These are phyloP conservation scores for Girardinus metallicus DNA, from an alignment of 2,797 vertebrate species.

Conservation along the genomic window DNA sequence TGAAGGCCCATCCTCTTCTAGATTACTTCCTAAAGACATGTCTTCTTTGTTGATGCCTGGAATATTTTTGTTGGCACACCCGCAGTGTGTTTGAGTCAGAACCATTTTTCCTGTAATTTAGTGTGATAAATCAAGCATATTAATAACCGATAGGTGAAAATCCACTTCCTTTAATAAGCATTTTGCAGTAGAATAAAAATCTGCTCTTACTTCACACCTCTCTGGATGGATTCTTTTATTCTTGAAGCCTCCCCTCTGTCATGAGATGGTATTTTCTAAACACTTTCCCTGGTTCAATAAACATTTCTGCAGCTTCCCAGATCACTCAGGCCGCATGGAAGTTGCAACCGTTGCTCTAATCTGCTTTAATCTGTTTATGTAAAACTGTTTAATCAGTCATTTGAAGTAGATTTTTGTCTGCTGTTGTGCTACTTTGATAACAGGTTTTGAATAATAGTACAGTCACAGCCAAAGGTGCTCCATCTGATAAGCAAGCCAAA, in stretches of 20 bases:
- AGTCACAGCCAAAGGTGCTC: conserved; percentile 17
- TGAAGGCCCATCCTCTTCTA: background rate
- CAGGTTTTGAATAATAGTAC: conserved; percentile 18
- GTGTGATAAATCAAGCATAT: background rate
- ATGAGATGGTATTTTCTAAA: conserved; percentile 6
- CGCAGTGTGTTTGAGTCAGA: background rate
- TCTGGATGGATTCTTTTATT: background rate
- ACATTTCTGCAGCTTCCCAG: background rate
- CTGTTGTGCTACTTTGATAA: conserved; percentile 43
- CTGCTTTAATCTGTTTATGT: conserved; percentile 37
- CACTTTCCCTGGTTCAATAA: conserved; percentile 19
- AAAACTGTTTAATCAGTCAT: conserved; percentile 28
- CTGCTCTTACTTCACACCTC: background rate
- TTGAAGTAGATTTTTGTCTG: conserved; percentile 23
- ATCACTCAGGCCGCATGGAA: conserved; percentile 1
- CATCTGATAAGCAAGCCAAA: conserved; percentile 33
- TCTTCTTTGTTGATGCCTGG: background rate
- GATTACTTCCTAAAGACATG: background rate
- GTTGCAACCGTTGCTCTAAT: conserved; percentile 28
- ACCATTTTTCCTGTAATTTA: background rate
- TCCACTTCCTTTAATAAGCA: background rate
- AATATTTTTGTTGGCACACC: background rate
- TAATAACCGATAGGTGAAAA: background rate
- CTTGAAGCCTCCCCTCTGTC: background rate
- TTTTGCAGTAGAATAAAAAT: background rate